Percentiles rank a stretch among this genome's conserved stretches.
phyloP scores from a whole-genome alignment of 2,797 vertebrate genomes.

The Sebastes umbrosus region DNA sequence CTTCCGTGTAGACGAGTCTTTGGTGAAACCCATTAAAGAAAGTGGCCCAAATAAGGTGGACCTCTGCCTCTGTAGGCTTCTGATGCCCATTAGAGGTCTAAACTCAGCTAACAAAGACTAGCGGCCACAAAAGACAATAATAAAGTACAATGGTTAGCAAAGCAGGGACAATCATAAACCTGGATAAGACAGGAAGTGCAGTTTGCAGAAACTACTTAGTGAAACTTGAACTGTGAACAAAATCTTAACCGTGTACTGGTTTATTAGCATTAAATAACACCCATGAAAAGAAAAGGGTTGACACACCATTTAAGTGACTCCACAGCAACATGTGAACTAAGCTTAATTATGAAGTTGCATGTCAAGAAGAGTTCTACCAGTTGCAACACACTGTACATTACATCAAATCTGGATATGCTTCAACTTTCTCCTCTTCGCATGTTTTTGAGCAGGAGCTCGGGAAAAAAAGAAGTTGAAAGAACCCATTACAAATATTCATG shows the following conservation, averaged over 20 bases:
- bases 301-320: conserved; percentile 14
- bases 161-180: conserved; percentile 1
- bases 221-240: conserved; percentile 22
- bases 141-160: conserved; percentile 7
- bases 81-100: conserved; percentile 54
- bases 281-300: conserved; percentile 2
- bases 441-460: conserved; percentile 50
- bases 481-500: conserved; percentile 72
- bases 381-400: conserved; percentile 26
- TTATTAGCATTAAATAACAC: conserved; percentile 23
- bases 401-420: conserved; percentile 34
- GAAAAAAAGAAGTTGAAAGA: conserved; percentile 67
- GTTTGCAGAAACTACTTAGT: conserved; percentile 12
- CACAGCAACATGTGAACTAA: conserved; percentile 1
- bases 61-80: conserved; percentile 29
- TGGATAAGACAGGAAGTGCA: neutral
- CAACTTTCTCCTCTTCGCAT: conserved; percentile 45
- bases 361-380: conserved; percentile 27
- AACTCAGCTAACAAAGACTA: conserved; percentile 29
- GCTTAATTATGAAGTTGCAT: conserved; percentile 21
- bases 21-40: conserved; percentile 46
- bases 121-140: conserved; percentile 23
- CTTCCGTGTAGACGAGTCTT: conserved; percentile 22
- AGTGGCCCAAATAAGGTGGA: conserved; percentile 53
- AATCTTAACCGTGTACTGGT: neutral